Evolutionary conservation across 2,113 vertebrate species (phyloP), one percentile per base, ranked within the genome.

Genomic region (Clinocottus analis): DNA sequence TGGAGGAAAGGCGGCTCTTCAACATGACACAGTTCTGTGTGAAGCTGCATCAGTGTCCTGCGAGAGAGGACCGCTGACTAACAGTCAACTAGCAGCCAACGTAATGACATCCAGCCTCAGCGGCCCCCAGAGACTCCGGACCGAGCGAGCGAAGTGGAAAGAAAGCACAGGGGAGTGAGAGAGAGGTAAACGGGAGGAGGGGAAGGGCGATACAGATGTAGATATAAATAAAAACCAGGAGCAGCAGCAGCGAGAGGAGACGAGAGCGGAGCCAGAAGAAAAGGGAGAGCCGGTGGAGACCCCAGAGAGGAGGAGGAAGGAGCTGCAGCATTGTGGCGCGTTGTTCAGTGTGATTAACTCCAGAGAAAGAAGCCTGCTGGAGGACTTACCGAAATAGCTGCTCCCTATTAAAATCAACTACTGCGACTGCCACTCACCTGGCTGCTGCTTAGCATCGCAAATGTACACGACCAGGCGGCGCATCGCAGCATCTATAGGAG

Each of bases 391-490:
- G 29, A 90, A 90, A 90, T 82, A 89, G 56, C 16, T 69, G 56
- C 70, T 77, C 58, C 79, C 69, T 70, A 89, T 87, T 90, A 87
- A 84, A 83, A 25, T 79, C 83, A 83, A 87, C 87, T 87, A 74
- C 11, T 27, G 73, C 5, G 51, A 27, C 83, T 91, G 87, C 74
- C 85, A 89, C 65, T 91, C 90, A 91, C 82, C 88, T 85, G 77
- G 55, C 83, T 84, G 76, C 75, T 82, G 79, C 65, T 83, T 83
- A 81, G 58, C 79, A 86, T 55, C 69, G 73, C 69, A 79, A 59
- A 87, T 76, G 0, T 21, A 5, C 65, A 56, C 9, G 67, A 82
- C 72, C 55, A 62, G 35, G 53, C 51, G 29, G 29, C 8, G 8
- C 64, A 31, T 68, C 14, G 33, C 79, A 51, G 35, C 0, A 0